Conservation (phyloP, 2,113 vertebrate species). For the Verasper variegatus region DNA sequence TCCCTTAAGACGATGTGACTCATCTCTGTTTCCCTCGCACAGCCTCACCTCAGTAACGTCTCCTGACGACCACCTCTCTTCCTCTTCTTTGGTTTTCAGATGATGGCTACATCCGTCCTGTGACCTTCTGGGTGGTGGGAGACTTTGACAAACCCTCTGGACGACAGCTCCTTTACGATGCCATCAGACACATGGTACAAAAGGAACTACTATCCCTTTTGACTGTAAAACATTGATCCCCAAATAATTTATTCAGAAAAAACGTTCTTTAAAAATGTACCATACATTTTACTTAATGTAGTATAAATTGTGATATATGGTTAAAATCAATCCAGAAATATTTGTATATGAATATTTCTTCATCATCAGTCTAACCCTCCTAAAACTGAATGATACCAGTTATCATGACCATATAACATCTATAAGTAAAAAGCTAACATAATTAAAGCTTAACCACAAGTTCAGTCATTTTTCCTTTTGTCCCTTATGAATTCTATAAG, state of each 20-base stretch:
- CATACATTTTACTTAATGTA: too few relatives aligned
- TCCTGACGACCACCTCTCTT: background rate
- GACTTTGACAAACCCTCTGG: slow-evolving; percentile 94
- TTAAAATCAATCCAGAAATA: background rate
- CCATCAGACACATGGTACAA: slow-evolving; percentile 94
- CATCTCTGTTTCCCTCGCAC: background rate
- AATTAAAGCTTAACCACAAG: background rate
- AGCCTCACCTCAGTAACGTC: background rate
- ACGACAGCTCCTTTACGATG: slow-evolving; percentile 93
- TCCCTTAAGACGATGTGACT: background rate
- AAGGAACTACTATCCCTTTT: background rate
- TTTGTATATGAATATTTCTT: too few relatives aligned
- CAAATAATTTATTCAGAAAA: background rate
- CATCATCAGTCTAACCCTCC: too few relatives aligned
- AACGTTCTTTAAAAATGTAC: background rate
- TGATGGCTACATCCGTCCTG: slow-evolving; percentile 92
- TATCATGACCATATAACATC: background rate
- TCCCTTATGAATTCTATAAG: background rate
- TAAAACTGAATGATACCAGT: background rate
- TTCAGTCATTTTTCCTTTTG: background rate
- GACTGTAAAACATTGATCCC: background rate
- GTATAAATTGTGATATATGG: too few relatives aligned
- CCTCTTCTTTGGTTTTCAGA: slow-evolving; percentile 79
- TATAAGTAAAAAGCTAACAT: background rate
- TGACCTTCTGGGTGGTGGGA: slow-evolving; percentile 98